phyloP scores from a whole-genome alignment of 2,113 vertebrate species.

The Calcarius ornatus region DNA sequence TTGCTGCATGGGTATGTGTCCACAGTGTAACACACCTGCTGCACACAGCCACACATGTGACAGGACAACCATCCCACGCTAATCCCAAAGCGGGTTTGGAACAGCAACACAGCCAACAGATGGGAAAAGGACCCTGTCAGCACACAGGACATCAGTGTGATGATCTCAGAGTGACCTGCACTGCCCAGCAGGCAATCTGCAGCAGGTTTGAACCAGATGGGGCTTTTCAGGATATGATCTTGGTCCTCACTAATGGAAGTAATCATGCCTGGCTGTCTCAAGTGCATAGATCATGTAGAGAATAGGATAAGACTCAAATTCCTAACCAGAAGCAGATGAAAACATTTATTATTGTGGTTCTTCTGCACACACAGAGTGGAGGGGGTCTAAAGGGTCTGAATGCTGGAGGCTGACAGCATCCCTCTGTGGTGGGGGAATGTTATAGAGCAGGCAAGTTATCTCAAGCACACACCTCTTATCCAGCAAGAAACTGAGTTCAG shows the following conservation, averaged over 20 bases:
- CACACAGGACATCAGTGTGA: background rate
- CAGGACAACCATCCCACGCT: background rate
- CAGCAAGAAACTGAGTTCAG: background rate
- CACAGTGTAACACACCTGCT: background rate
- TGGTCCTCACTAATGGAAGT: constrained; percentile 1
- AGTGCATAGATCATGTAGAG: background rate
- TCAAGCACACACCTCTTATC: background rate
- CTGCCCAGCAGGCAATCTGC: background rate
- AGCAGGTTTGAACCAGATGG: constrained; percentile 28
- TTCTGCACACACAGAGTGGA: background rate
- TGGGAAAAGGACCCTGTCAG: background rate
- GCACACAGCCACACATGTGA: fast-evolving
- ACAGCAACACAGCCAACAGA: background rate
- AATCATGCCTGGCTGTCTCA: background rate
- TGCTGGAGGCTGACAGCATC: background rate
- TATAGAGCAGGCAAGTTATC: background rate
- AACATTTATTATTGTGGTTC: background rate
- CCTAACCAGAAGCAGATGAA: constrained; percentile 38
- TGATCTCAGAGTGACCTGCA: background rate
- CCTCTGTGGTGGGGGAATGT: background rate
- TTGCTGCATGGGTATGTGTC: background rate
- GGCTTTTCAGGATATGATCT: constrained; percentile 5
- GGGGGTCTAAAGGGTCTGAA: background rate
- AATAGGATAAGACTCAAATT: background rate
- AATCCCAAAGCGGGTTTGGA: fast-evolving